Conservation (phyloP, 2,888 invertebrate genomes). For the Diabrotica balteata region DNA sequence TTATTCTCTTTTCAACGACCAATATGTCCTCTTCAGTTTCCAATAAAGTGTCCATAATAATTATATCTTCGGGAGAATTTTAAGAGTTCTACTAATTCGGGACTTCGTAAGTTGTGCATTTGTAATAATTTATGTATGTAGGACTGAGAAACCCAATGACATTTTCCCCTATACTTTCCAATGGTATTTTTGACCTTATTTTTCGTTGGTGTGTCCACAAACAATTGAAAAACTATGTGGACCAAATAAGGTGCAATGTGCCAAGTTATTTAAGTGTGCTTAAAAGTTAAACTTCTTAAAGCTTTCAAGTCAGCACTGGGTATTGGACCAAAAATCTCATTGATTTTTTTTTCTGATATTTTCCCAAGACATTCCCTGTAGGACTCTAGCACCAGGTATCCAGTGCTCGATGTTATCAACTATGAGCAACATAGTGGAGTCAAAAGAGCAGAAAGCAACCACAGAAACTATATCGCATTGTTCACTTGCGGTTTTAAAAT, state of each 20-base stretch:
- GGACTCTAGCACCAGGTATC: conserved; percentile 50
- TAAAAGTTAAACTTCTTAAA: conserved; percentile 47
- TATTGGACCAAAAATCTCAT: conserved; percentile 47
- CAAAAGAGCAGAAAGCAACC: conserved; percentile 46
- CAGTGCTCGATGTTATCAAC: conserved; percentile 52
- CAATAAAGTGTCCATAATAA: conserved; percentile 42
- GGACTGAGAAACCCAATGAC: conserved; percentile 50
- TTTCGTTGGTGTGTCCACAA: conserved; percentile 45
- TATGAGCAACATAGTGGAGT: conserved; percentile 49
- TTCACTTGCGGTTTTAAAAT: conserved; percentile 31
- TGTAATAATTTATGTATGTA: conserved; percentile 47
- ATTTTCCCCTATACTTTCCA: conserved; percentile 54
- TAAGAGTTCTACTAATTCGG: conserved; percentile 49
- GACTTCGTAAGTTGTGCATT: conserved; percentile 46
- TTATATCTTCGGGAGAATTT: conserved; percentile 42
- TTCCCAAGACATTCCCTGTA: conserved; percentile 44
- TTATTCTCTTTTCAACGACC: conserved; percentile 43
- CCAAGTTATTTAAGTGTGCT: conserved; percentile 49
- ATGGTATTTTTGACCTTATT: conserved; percentile 50
- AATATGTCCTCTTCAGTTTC: conserved; percentile 51
- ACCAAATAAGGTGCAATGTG: conserved; percentile 38
- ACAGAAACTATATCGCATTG: conserved; percentile 49
- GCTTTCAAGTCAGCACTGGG: conserved; percentile 36
- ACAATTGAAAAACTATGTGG: conserved; percentile 50
- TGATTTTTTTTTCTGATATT: conserved; percentile 46